Percentiles rank a stretch among this genome's conserved stretches.
Conservation (phyloP, 2,888 invertebrate genomes). For the Callosobruchus maculatus region DNA sequence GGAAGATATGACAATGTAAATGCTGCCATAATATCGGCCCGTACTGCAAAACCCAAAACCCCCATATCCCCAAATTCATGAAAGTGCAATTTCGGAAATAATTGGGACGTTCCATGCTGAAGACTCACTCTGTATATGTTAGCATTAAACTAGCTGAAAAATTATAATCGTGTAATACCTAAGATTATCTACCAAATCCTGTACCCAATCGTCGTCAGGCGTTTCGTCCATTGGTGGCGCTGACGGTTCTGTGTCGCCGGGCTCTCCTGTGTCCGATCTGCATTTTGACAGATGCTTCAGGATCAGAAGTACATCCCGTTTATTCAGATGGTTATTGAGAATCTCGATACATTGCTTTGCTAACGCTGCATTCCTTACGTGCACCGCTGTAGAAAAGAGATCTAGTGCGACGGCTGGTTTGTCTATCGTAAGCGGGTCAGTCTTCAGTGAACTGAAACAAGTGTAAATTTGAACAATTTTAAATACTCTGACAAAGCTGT, state of each 20-base stretch:
- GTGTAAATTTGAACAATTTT: too few species aligned
- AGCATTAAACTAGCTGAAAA: too few species aligned
- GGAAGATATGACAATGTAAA: too few species aligned
- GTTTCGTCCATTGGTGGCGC: slow-evolving; percentile 44
- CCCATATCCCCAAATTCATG: too few species aligned
- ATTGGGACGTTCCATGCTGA: too few species aligned
- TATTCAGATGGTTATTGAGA: slow-evolving; percentile 61
- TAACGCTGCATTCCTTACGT: slow-evolving; percentile 67
- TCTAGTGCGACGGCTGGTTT: slow-evolving; percentile 59
- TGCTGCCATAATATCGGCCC: too few species aligned
- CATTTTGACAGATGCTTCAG: slow-evolving; percentile 54
- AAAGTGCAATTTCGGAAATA: too few species aligned
- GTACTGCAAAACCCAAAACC: too few species aligned
- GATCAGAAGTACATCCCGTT: slow-evolving; percentile 63
- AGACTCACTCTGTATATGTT: too few species aligned
- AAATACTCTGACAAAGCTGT: too few species aligned
- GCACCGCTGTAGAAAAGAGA: slow-evolving; percentile 70
- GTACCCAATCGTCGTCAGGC: slow-evolving; percentile 35
- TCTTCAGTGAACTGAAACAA: slow-evolving; percentile 41
- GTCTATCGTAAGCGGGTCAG: slow-evolving; percentile 39
- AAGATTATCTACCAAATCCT: slow-evolving; percentile 57
- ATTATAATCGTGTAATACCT: too few species aligned
- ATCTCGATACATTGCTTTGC: slow-evolving; percentile 65
- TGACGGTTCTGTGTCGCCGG: slow-evolving; percentile 40
- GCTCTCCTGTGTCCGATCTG: slow-evolving; percentile 34